Conservation (phyloP, 2,797 vertebrate genomes). For the Rousettus madagascariensis region DNA sequence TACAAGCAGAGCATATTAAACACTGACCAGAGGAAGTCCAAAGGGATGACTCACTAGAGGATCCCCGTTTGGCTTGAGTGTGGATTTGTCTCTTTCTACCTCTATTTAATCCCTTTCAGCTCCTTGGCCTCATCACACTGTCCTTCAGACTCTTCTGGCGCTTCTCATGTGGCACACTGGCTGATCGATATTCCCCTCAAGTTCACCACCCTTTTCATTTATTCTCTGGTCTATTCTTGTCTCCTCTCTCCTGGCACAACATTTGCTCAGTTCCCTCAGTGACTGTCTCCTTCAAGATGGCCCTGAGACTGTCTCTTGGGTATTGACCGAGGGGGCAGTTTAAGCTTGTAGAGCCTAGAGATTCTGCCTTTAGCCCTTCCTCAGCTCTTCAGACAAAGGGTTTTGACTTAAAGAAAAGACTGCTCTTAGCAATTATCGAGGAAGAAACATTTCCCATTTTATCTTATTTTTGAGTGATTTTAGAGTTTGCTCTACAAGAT, state of each 20-base stretch:
- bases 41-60: background rate
- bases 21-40: background rate
- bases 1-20: background rate
- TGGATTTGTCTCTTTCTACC: background rate
- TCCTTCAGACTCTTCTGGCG: background rate
- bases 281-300: background rate
- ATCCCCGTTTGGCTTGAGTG: background rate
- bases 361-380: background rate
- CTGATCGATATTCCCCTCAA: background rate
- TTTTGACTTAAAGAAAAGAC: background rate
- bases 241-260: background rate
- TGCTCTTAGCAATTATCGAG: background rate
- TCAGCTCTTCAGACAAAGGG: background rate
- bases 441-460: background rate
- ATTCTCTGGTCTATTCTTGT: background rate
- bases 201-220: background rate
- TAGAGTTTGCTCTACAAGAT: background rate
- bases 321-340: background rate
- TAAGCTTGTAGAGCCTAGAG: background rate
- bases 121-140: background rate
- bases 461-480: slow-evolving; percentile 23
- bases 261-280: background rate
- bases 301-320: background rate
- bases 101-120: background rate
- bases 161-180: background rate